Conservation (phyloP, 1,140 invertebrate species). For the Nixonia krombeini region DNA sequence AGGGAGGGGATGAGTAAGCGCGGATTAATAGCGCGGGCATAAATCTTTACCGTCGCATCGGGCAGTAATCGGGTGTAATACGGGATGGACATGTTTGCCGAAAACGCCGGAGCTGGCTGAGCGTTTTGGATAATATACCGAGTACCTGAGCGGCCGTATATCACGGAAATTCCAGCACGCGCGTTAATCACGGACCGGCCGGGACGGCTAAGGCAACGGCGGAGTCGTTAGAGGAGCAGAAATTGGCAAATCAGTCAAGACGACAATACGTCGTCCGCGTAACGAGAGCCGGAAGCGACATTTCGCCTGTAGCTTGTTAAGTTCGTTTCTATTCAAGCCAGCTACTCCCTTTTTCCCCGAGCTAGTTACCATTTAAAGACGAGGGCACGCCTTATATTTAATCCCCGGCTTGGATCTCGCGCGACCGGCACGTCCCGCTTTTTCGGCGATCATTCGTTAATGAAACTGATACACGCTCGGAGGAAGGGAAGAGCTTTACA, state of each 20-base stretch:
- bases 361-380: constrained; percentile 35
- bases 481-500: no score
- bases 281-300: constrained; percentile 10
- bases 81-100: constrained; percentile 38
- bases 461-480: no score
- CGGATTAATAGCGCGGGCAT: no score
- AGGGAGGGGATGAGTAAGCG: no score
- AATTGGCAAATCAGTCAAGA: constrained; percentile 49
- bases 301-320: constrained; percentile 15
- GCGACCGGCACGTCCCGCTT: neutral
- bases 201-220: constrained; percentile 22
- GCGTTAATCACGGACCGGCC: constrained; percentile 39
- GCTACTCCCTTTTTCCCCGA: constrained; percentile 25
- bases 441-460: no score
- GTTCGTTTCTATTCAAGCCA: constrained; percentile 27
- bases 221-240: constrained; percentile 37
- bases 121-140: constrained; percentile 28
- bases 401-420: neutral
- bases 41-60: no score
- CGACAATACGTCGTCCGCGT: constrained; percentile 31
- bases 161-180: constrained; percentile 42
- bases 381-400: constrained; percentile 25
- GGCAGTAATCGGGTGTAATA: constrained; percentile 34
- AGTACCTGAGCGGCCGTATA: constrained; percentile 26
- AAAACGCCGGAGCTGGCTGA: constrained; percentile 16